Percentiles rank a stretch among this genome's conserved stretches.
phyloP scores from a whole-genome alignment of 2,113 vertebrate species.

The Vidua chalybeata region DNA sequence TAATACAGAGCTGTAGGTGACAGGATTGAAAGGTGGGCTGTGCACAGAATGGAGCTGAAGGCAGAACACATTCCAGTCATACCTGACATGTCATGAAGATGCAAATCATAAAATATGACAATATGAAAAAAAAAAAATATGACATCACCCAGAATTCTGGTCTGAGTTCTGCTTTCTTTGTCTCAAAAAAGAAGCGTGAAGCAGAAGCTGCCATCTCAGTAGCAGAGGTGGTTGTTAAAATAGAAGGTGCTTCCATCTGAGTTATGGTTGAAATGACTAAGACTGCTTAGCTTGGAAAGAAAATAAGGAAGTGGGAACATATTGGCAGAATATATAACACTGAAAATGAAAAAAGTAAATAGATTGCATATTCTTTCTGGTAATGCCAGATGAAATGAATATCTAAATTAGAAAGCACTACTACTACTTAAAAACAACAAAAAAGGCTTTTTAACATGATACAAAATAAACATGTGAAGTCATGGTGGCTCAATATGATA shows the following conservation, averaged over 20 bases:
- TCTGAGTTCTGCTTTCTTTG: not conserved
- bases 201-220: not conserved
- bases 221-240: slow-evolving; percentile 18
- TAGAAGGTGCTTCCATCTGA: slow-evolving; percentile 3
- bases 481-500: not conserved
- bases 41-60: not conserved
- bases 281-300: not conserved
- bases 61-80: fast-evolving
- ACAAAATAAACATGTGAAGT: not conserved
- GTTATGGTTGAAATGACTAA: not conserved
- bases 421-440: not conserved
- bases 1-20: not conserved
- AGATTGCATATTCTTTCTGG: not conserved
- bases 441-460: not conserved
- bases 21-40: not conserved
- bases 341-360: slow-evolving; percentile 7
- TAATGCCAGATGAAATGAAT: not conserved
- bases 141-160: not conserved
- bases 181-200: not conserved
- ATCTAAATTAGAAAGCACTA: not conserved
- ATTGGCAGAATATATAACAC: not conserved
- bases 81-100: not conserved
- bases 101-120: not conserved
- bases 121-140: not conserved
- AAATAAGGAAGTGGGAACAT: not conserved